Base-by-base conservation (phyloP, 2,113 vertebrate species). In the Ochotona curzoniae region DNA sequence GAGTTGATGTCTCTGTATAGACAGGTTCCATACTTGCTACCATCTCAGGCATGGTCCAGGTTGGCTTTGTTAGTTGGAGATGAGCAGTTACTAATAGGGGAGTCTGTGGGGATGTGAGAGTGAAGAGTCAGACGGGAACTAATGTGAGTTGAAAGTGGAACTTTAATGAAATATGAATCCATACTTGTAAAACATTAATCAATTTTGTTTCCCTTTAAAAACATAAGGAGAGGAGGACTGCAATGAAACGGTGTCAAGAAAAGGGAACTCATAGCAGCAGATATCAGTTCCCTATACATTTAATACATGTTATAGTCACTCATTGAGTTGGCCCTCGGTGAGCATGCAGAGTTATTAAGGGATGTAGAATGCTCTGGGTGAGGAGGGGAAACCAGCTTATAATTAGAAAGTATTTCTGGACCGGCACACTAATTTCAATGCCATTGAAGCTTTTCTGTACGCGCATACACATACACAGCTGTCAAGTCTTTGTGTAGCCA, bases 151-250 rank as follows among this genome's bases (percentile, higher is more conserved):
- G 26, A 49, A 89, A 70, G 69, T 32, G n/a, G 78, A 12, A 2
- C 21, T 32, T 7, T 35, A 13, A 54, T 38, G 54, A 85, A 70
- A 38, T n/a, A 25, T 0, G 15, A 74, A 83, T 30, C 21, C 32
- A 21, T 87, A 5, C 17, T 44, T 67, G 26, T 10, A 38, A 87
- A 70, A 10, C 12, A 32, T 28, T 73, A 47, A 75, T 47, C 9
- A 61, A 10, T 21, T 51, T 75, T 67, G 30, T 83, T 93, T 94
- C 71, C 32, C 71, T 92, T 75, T 70, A 54, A 83, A 89, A 80
- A 70, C 12, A 83, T 13, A 90, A 86, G 83, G 32, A 32, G 35
- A 23, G 11, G 5, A 38, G 12, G 17, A 70, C 3, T 30, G 85
- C 75, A 80, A 4, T 30, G 32, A 83, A 78, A 73, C 30, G 57